Percentiles rank a stretch among this genome's conserved stretches.
Evolutionary conservation across 2,113 vertebrate genomes (phyloP).

Genomic region (Anguilla japonica): DNA sequence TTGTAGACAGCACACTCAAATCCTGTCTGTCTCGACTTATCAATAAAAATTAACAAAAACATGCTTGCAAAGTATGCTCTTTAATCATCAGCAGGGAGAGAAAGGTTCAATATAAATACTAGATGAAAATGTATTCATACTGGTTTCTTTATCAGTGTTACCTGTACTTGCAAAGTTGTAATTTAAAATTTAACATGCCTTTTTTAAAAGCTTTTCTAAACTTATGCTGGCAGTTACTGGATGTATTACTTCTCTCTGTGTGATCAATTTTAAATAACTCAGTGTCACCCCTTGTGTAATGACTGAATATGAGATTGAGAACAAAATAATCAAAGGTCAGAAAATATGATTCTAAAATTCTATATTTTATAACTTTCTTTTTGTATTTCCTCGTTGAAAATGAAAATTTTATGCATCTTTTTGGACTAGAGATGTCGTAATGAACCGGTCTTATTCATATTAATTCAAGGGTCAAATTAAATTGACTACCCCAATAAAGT

Average conservation of each 20-base stretch:
- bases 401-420: background rate
- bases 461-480: slow-evolving; percentile 1
- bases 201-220: too few species aligned
- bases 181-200: background rate
- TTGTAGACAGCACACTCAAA: background rate
- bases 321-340: too few species aligned
- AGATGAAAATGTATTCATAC: background rate
- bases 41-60: too few species aligned
- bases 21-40: background rate
- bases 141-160: background rate
- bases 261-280: too few species aligned
- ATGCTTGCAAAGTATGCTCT: too few species aligned
- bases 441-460: background rate
- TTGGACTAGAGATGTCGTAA: background rate
- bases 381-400: background rate
- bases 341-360: too few species aligned
- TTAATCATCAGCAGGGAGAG: background rate
- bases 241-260: too few species aligned
- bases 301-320: too few species aligned
- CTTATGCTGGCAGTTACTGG: too few species aligned
- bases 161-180: background rate
- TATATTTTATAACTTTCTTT: background rate
- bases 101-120: background rate
- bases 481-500: background rate
- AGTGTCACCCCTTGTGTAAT: too few species aligned